Percentiles rank a stretch among this genome's conserved stretches.
Conservation (phyloP, 2,113 vertebrate species). For the Perca flavescens region DNA sequence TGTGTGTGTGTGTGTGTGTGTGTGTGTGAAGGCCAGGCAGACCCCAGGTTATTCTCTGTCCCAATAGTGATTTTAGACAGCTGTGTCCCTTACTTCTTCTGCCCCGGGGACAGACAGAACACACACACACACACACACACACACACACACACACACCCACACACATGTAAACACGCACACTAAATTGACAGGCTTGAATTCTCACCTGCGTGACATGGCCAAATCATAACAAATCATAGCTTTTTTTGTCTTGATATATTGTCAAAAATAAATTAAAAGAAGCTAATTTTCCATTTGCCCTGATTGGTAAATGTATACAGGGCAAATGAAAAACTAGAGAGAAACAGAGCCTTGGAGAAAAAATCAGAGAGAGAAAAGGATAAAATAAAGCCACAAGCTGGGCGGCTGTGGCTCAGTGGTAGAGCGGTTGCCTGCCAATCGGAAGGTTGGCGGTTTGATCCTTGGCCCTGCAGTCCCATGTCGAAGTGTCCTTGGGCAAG, state of each 20-base stretch:
- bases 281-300: not conserved
- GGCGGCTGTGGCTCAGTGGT: no score
- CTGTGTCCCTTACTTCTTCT: constrained; percentile 74
- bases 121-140: constrained; percentile 30
- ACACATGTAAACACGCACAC: not conserved
- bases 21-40: constrained; percentile 48
- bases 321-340: not conserved
- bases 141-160: not conserved
- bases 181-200: constrained; percentile 37
- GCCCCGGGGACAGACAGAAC: constrained; percentile 56
- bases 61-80: constrained; percentile 74
- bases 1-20: constrained; percentile 34
- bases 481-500: no score
- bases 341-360: not conserved
- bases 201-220: constrained; percentile 65
- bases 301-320: no score
- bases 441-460: no score
- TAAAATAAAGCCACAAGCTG: no score
- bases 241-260: not conserved
- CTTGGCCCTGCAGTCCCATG: no score
- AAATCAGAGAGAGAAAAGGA: not conserved
- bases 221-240: constrained; percentile 53
- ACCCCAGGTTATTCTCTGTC: constrained; percentile 74
- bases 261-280: not conserved
- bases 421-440: no score